These are phyloP conservation scores for Parochlus steinenii DNA, from an alignment of 2,888 invertebrate genomes.

Conservation along the genomic window DNA sequence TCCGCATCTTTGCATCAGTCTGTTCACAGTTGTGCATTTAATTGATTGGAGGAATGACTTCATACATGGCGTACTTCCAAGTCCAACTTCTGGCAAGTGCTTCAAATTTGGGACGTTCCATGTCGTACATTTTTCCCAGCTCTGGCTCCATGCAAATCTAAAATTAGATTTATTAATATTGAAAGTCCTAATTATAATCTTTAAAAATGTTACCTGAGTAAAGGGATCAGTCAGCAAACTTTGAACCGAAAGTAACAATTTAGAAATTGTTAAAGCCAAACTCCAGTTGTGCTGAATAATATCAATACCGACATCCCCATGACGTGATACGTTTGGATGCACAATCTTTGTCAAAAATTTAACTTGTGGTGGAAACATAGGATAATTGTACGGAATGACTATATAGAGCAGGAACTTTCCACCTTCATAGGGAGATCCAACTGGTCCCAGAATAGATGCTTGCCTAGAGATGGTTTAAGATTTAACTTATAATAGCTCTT, in stretches of 20 bases:
- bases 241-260: slow-evolving; percentile 74
- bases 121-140: slow-evolving; percentile 60
- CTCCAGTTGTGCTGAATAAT: slow-evolving; percentile 94
- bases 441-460: slow-evolving; percentile 80
- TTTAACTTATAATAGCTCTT: slow-evolving; percentile 59
- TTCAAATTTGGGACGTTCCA: slow-evolving; percentile 57
- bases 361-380: slow-evolving; percentile 81
- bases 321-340: slow-evolving; percentile 88
- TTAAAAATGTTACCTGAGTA: slow-evolving; percentile 28
- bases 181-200: slow-evolving; percentile 4
- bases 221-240: slow-evolving; percentile 80
- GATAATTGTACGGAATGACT: slow-evolving; percentile 76
- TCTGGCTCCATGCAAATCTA: slow-evolving; percentile 83
- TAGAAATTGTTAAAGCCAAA: slow-evolving; percentile 79
- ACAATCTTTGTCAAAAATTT: slow-evolving; percentile 84
- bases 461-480: slow-evolving; percentile 74
- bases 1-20: too few species aligned
- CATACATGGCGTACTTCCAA: slow-evolving; percentile 79
- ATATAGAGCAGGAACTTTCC: slow-evolving; percentile 82
- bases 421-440: slow-evolving; percentile 86
- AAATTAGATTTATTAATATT: slow-evolving; percentile 13
- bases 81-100: slow-evolving; percentile 73
- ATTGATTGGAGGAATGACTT: slow-evolving; percentile 36
- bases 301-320: slow-evolving; percentile 91
- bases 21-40: too few species aligned